Base-by-base conservation (phyloP, 2,888 invertebrate species). In the Sisyra terminalis region DNA sequence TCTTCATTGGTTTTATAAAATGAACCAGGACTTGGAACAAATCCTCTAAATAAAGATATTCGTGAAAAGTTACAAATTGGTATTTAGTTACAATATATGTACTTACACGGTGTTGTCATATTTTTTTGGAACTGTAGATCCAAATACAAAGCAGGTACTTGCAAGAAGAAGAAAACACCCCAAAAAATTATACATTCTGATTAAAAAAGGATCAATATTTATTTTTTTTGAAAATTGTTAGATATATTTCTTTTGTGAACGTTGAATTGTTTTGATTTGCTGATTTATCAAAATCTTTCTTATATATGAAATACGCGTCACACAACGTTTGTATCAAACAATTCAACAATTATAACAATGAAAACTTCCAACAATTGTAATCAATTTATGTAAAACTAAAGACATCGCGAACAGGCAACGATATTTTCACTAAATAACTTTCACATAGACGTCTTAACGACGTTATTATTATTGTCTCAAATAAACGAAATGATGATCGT, bases 311-410 rank as follows among this genome's bases (percentile, higher is more conserved):
- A 37, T 15, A 34, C 10, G 4, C 35, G 42, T 42, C 42, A 42
- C 42, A 42, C 34, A 17, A 42, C 42, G 24, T 24, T 35, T 18
- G 24, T 11, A 18, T 18, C 32, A 34, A 34, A 42, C 42, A 42
- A 42, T 42, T 35, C 30, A 14, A 29, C 14, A 42, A 16, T 34
- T 24, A 35, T 35, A 15, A 40, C 40, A 40, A 40, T 40, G 11
- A 29, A 30, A 31, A 39, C 13, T 29, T 16, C 17, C 30, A 40
- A 40, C 40, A 29, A 40, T 40, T 16, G 13, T 18, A 24, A 39
- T 39, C 17, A 13, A 18, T 18, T 16, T 13, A 16, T 18, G 24
- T 17, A 11, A 16, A 11, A 24, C 32, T 32, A 32, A 34, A 13
- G 34, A 14, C 34, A 3, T 14, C 34, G 14, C 15, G 34, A 14